Conservation (phyloP, 2,888 invertebrate genomes). For the Microplitis manilae region DNA sequence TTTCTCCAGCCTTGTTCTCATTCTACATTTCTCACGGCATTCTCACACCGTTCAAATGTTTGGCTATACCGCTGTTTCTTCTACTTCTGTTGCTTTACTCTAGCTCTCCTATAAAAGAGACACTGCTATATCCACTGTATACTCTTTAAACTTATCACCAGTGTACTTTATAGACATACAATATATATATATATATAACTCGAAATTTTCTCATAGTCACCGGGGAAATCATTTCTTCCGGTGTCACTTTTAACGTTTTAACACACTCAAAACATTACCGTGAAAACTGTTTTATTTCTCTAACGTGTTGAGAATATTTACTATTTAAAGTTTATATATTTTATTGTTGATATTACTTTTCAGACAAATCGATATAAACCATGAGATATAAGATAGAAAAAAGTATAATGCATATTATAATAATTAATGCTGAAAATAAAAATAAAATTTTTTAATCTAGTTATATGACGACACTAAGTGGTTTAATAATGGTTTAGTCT, state of each 20-base stretch:
- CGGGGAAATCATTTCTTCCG: slow-evolving; percentile 37
- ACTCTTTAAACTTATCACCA: slow-evolving; percentile 28
- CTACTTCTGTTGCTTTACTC: not conserved
- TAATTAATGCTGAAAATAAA: not conserved
- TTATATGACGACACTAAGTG: not conserved
- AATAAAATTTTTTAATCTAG: not conserved
- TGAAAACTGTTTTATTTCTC: not conserved
- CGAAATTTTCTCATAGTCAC: slow-evolving; percentile 28
- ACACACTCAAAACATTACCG: not conserved
- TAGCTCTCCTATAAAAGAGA: no score
- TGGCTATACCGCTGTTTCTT: not conserved
- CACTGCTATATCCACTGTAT: not conserved
- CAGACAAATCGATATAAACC: no score
- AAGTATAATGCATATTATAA: not conserved
- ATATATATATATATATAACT: not conserved
- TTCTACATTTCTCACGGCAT: not conserved
- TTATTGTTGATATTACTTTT: not conserved
- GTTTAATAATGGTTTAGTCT: not conserved
- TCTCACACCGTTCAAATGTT: slow-evolving; percentile 16
- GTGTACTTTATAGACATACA: slow-evolving; percentile 11
- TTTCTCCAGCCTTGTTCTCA: slow-evolving; percentile 12
- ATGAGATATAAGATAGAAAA: no score
- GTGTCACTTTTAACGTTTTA: not conserved
- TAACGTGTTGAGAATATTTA: slow-evolving; percentile 7
- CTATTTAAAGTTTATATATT: not conserved